Evolutionary conservation across 2,888 invertebrate species (phyloP).

Genomic region (Choristoneura rosaceana): DNA sequence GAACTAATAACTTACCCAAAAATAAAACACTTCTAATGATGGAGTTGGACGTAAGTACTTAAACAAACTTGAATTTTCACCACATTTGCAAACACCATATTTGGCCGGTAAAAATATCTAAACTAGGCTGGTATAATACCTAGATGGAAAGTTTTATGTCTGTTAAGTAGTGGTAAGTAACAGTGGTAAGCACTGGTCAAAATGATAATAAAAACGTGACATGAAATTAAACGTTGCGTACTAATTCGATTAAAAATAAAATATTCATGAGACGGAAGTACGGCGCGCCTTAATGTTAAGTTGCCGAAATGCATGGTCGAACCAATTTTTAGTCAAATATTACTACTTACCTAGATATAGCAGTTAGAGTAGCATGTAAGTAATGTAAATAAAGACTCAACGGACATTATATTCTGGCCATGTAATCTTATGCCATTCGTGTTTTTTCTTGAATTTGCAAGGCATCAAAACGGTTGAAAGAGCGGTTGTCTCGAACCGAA

Average conservation of each 20-base stretch:
- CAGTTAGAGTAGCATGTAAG: no score
- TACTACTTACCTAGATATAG: background rate
- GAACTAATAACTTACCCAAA: no score
- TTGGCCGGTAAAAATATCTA: background rate
- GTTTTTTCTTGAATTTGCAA: background rate
- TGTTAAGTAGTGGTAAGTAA: constrained; percentile 29
- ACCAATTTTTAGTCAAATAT: background rate
- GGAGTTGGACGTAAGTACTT: no score
- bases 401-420: constrained; percentile 3
- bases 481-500: background rate
- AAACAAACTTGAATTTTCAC: no score
- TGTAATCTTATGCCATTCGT: background rate
- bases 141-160: constrained; percentile 30
- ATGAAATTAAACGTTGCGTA: constrained; percentile 33
- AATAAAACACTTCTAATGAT: no score
- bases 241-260: constrained; percentile 23
- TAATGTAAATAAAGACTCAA: background rate
- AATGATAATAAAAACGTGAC: constrained; percentile 35
- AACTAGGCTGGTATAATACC: background rate
- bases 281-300: background rate
- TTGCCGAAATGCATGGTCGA: constrained; percentile 9
- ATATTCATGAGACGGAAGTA: constrained; percentile 39
- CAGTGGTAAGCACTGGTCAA: constrained; percentile 30
- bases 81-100: background rate
- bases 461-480: background rate